Base-by-base conservation (phyloP, 2,797 vertebrate genomes). In the Phrynocephalus vlangalii region DNA sequence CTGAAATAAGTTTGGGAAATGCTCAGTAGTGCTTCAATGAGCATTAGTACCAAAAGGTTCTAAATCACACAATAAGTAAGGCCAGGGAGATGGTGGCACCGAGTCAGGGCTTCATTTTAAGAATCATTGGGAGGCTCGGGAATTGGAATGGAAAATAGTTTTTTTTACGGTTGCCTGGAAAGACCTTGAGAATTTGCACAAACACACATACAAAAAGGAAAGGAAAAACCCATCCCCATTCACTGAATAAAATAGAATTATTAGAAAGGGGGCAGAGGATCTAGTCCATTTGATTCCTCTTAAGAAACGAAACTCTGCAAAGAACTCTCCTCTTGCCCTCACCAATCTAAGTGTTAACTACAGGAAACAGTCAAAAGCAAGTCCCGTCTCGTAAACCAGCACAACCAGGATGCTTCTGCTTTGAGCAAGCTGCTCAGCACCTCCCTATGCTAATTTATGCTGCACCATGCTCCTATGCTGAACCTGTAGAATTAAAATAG, bases 1-100 rank as follows among this genome's bases (percentile, higher is more conserved):
- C 92, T 95, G 91, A 94, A 91, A 92, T 94, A 95, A 93, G 94
- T 94, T 83, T 92, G 93, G 91, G 88, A 93, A 96, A 96, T 92
- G 94, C 96, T 93, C 88, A 82, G 63, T 76, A 38, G 33, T 48
- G 92, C 26, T 90, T 66, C 63, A 92, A 78, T 88, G 85, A 93
- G 80, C 89, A 82, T 93, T 92, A 87, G 89, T 89, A 94, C 94
- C 90, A 87, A 93, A 93, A 92, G 93, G 91, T 92, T 91, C 91
- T 91, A 94, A 96, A 92, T 63, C 44, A 87, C 63, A 92, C 89
- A 95, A 96, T 84, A 94, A 93, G 94, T 79, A 94, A 92, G 91
- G 92, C 44, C 26, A 91, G n/a, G 80, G 77, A 38, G 68, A 83
- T 77, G 78, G 83, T 52, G 76, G 93, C 81, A 94, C 86, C 87